Evolutionary conservation across 2,113 vertebrate species (phyloP), one percentile per base, ranked within the genome.

Genomic region (Daboia siamensis): DNA sequence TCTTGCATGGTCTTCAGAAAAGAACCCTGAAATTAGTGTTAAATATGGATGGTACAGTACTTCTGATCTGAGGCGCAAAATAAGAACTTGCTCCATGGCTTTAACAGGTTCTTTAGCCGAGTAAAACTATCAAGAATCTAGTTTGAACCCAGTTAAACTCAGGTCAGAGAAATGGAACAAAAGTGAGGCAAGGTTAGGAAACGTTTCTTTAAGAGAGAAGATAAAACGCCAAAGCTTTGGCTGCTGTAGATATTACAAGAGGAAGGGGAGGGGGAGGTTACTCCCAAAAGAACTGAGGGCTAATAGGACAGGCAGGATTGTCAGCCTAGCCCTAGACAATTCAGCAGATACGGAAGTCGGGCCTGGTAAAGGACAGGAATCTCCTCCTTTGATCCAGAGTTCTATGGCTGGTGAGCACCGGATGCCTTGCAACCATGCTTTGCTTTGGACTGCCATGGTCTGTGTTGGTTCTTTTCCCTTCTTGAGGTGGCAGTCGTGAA

Each of bases 401-500:
- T 61, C 88, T 51, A 21, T 52, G 56, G 44, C 7, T 48, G 33
- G 33, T 54, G 44, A 24, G 21, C 23, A 54, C 3, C 3, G 74
- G 39, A 39, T 51, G 74, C 56, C 13, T 64, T 88, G 13, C 2
- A 87, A 29, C 10, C 61, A n/a, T 15, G 12, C 12, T 23, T 5
- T 52, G 39, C 51, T 51, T 46, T 26, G 59, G 92, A 4, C 39
- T 52, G 48, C n/a, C 74, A 5, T 64, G 80, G 29, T 54, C 15
- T 54, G 2, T 51, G 46, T 39, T 54, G n/a, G 88, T 33, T 93
- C 48, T 48, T 85, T 90, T 56, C 61, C 55, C 88, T 88, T 88
- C 51, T 2, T 89, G 94, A 91, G 15, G 92, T 55, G 69, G 90
- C 92, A 89, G 92, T 91, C 89, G 64, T 39, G 29, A 21, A 90